Evolutionary conservation across 2,113 vertebrate genomes (phyloP), one percentile per base, ranked within the genome.

Genomic region (Paedocypris sp.): DNA sequence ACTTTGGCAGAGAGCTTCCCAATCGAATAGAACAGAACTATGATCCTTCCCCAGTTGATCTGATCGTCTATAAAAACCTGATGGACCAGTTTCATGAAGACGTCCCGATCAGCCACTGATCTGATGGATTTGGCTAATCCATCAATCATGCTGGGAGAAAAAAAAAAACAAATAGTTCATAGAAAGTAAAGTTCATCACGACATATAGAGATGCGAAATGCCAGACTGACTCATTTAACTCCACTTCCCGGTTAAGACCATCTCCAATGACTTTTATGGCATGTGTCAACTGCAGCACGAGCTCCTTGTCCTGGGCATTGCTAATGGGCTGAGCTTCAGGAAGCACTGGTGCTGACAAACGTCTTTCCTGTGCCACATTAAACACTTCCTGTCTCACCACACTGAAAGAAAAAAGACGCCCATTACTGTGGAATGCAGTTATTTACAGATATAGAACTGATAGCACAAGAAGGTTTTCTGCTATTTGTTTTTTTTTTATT

Each of bases 11-110:
- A 58, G 38, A 73, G 60, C 42, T 46, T 73, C 56, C 67, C 71
- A 16, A 69, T 28, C 6, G 68, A 33, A 16, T 67, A 70, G 35
- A 58, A 67, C 23, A 73, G 56, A 31, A 70, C 64, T 6, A 63
- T 54, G 46, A 73, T 73, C 58, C 68, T 67, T 26, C 64, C 67
- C 68, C 71, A 73, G 41, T 53, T 70, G 32, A 73, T 67, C 18
- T 67, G 22, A 1, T 15, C 68, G 26, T 73, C 57, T 3, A 2
- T 29, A 42, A 73, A 73, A 52, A 73, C 51, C 0, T 28, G 16
- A 8, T 61, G 28, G 31, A 70, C 67, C 7, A 73, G 26, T 4
- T 38, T 22, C 22, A 32, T 28, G 36, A 67, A 70, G 35, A 49
- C 61, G 5, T 4, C 41, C 18, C 36, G 54, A 59, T 60, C 60